Base-by-base conservation (phyloP, 2,113 vertebrate genomes). In the Sylvicapra grimmia region DNA sequence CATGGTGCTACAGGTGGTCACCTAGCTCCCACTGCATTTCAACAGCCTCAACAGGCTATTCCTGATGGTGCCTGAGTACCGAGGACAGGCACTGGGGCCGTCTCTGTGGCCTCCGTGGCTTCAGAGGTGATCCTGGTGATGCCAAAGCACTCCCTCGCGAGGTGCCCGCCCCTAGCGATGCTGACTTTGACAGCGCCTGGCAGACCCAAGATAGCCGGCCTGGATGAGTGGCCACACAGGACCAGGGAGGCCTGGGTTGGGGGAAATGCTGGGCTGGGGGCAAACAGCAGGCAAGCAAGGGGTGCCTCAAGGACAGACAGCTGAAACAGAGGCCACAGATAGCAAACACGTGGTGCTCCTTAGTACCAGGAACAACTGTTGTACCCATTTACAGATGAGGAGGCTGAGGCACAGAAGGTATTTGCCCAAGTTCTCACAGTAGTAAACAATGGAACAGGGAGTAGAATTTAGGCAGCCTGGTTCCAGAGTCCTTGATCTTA, bases 101-200 rank as follows among this genome's bases (percentile, higher is more conserved):
- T 72, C 93, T 99, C 12, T 98, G 86, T 2, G 98, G 98, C 5
- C 98, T 99, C 98, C 98, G 98, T 92, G 98, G 98, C 96, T 98
- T 98, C 95, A 99, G 98, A 14, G 95, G 92, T 18, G 31, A 98
- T 61, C 89, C 97, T 63, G 47, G 40, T 18, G 98, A 98, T 94
- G 98, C 99, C 95, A 99, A 98, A 97, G 63, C 96, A 8, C 75
- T 97, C 14, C 98, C 98, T 1, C 96, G 65, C 19, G 94, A 98
- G 63, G 68, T 79, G 1, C 36, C 44, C 0, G 89, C 98, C 27
- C 86, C 36, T n/a, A 97, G 96, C 15, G 98, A 99, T 31, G n/a
- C 79, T 12, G 36, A 95, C 1, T 98, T 99, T 94, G 98, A 98
- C 40, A 80, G 98, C 0, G 92, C 98, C 61, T 99, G 99, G 99